Base-by-base conservation (phyloP, 2,888 invertebrate genomes). In the Carabus problematicus region DNA sequence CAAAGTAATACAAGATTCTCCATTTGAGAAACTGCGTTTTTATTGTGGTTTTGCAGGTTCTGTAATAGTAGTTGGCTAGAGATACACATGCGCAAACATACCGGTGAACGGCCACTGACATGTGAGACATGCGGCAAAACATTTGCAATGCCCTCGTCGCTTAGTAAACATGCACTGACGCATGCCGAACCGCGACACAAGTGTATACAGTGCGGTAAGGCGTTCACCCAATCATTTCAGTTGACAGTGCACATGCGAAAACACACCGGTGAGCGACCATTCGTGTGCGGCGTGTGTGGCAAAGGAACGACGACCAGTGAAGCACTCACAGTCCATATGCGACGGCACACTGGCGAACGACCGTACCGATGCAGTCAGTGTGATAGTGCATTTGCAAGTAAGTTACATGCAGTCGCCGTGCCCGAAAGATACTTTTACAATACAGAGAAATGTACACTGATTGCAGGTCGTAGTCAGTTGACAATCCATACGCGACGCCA, bases 221-320 rank as follows among this genome's bases (percentile, higher is more conserved):
- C 70, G 63, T 82, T 82, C 72, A 77, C 79, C 14, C 80, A 81
- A 73, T 80, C 80, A n/a, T 81, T 81, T 4, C 80, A 81, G 64
- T 43, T 71, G n/a, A 67, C 70, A 61, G 64, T 71, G 41, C 71
- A 71, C 47, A 70, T 68, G 68, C 54, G 70, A 9, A 71, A 70
- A 40, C 71, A 71, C 42, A 71, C 70, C 2, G 71, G 70, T n/a
- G 71, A 71, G 45, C 12, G 70, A 39, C 71, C 71, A 1, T 58
- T 70, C 29, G 70, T 67, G 40, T 71, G 71, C 43, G 68, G 70
- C 9, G 59, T 63, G 41, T 71, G 70, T 55, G 71, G 70, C 12
- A 71, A 70, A 64, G 70, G 78, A 29, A 81, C 79, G 69, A 79
- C 79, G 69, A 80, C 80, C 64, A 76, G 79, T 1, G 79, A 79